phyloP scores from a whole-genome alignment of 2,113 vertebrate genomes.

The Talpa occidentalis region DNA sequence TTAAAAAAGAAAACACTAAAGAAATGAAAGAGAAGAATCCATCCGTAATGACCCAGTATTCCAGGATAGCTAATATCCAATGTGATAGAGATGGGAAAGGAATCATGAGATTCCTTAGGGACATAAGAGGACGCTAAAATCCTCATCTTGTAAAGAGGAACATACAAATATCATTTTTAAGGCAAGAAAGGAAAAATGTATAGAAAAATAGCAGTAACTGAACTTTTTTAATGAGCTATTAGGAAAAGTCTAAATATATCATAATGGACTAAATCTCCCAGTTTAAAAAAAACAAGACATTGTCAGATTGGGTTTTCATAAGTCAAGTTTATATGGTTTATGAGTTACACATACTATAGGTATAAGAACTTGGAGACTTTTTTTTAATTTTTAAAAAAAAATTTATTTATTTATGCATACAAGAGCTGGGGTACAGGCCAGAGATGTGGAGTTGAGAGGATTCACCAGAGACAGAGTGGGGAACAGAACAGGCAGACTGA shows the following conservation, averaged over 20 bases:
- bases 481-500: too few relatives aligned
- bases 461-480: too few relatives aligned
- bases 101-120: not conserved
- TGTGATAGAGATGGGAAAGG: too few relatives aligned
- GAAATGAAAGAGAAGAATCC: not conserved
- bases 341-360: not conserved
- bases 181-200: not conserved
- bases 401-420: too few relatives aligned
- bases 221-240: not conserved
- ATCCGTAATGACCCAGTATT: not conserved
- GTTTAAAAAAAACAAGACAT: not conserved
- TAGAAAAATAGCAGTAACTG: not conserved
- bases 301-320: not conserved
- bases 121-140: not conserved
- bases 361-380: not conserved
- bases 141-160: not conserved
- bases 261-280: not conserved
- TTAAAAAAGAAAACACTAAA: constrained; percentile 30
- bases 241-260: not conserved
- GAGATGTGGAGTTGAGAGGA: too few relatives aligned
- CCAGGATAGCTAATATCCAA: not conserved
- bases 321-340: not conserved
- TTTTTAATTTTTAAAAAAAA: too few relatives aligned
- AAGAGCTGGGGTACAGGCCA: too few relatives aligned
- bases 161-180: constrained; percentile 11